Conservation (phyloP, 2,113 vertebrate species). For the Bucco capensis region DNA sequence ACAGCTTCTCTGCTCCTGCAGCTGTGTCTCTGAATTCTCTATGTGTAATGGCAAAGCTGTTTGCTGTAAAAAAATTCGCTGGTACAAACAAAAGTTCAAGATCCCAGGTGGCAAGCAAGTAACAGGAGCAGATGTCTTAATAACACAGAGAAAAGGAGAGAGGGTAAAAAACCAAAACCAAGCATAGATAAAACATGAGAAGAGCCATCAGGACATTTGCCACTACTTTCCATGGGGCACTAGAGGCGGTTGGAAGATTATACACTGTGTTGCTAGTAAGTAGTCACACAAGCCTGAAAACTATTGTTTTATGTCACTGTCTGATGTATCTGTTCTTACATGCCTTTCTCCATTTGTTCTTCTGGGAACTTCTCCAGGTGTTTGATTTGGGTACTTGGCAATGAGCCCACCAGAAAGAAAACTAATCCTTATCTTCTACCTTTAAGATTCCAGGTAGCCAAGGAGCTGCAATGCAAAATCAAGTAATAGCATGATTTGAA, state of each 20-base stretch:
- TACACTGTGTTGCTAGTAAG: background rate
- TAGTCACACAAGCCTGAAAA: background rate
- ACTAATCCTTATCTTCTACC: background rate
- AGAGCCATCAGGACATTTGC: background rate
- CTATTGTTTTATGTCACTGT: background rate
- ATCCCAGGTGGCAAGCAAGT: background rate
- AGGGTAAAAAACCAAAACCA: background rate
- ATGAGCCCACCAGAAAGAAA: background rate
- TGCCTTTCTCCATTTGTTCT: background rate
- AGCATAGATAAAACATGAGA: background rate
- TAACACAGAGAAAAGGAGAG: background rate
- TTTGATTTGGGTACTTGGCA: background rate
- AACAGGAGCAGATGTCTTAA: background rate
- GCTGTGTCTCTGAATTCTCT: background rate
- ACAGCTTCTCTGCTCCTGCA: background rate
- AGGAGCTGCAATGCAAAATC: background rate
- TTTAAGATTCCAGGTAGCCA: background rate
- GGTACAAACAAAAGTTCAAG: background rate
- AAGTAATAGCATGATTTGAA: background rate
- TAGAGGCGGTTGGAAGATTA: background rate
- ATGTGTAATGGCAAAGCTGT: background rate
- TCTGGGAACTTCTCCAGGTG: background rate
- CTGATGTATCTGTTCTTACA: background rate
- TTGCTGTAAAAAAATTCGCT: background rate
- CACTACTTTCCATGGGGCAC: background rate